phyloP scores from a whole-genome alignment of 2,797 vertebrate species.

The Tiaroga cobitis region DNA sequence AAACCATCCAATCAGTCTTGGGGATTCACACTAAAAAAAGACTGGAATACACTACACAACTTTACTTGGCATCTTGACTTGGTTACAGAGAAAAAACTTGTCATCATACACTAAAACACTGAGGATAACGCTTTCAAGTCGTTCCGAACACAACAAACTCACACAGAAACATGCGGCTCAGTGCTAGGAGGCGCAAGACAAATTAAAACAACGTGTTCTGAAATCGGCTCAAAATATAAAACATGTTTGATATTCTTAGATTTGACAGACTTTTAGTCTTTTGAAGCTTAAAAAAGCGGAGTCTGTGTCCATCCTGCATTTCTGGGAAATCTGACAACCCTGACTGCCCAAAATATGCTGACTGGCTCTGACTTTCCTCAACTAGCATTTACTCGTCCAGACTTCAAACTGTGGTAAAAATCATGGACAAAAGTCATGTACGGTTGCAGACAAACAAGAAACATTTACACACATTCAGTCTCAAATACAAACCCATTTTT shows the following conservation, averaged over 20 bases:
- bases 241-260: neutral
- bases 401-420: neutral
- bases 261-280: neutral
- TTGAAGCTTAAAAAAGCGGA: neutral
- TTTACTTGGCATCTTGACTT: neutral
- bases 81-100: neutral
- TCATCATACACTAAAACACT: neutral
- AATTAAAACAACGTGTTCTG: neutral
- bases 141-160: neutral
- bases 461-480: neutral
- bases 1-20: neutral
- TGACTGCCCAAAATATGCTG: neutral
- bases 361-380: neutral
- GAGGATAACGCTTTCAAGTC: neutral
- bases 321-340: neutral
- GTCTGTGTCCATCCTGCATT: neutral
- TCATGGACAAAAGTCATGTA: neutral
- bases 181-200: neutral
- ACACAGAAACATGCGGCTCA: neutral
- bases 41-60: neutral
- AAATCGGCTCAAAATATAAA: neutral
- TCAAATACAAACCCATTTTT: neutral
- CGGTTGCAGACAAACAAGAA: neutral
- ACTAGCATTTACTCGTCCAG: neutral
- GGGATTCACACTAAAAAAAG: neutral